These are phyloP conservation scores for Camponotus fellah DNA, from an alignment of 2,888 invertebrate species.

Conservation along the genomic window DNA sequence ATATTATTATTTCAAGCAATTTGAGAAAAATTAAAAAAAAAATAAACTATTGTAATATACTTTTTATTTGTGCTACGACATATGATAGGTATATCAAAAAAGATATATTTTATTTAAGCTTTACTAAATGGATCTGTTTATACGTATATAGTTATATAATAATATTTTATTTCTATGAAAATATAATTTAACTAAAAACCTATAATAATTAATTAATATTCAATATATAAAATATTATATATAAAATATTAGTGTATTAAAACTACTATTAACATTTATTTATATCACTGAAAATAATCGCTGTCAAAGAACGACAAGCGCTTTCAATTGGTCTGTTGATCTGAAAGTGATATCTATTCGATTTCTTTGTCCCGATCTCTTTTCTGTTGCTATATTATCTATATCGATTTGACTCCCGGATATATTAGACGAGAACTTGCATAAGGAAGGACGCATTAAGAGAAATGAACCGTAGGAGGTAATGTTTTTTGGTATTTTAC, in stretches of 20 bases:
- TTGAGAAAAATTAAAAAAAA: no score
- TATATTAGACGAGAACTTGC: conserved; percentile 27
- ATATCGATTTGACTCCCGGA: neutral
- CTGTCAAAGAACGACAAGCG: neutral
- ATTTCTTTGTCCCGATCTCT: neutral
- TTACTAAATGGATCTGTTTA: neutral
- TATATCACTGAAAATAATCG: neutral
- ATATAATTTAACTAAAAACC: neutral
- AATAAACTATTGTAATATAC: no score
- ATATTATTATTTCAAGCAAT: no score
- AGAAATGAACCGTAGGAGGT: conserved; percentile 63
- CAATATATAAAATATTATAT: neutral
- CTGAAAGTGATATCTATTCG: neutral
- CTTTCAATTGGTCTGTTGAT: neutral
- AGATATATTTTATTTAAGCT: neutral
- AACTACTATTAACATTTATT: neutral
- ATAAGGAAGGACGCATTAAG: conserved; percentile 46
- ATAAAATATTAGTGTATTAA: neutral
- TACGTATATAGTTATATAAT: neutral
- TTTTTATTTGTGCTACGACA: no score
- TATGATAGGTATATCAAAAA: no score
- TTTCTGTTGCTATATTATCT: neutral
- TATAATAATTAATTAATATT: neutral
- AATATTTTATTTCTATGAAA: neutral
- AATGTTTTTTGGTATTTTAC: conserved; percentile 5